A percentile compares a stretch with the other conserved stretches of the same genome.
These are phyloP conservation scores for Dendronephthya gigantea DNA, from an alignment of 64 coral and sea anemone species.

Conservation along the genomic window DNA sequence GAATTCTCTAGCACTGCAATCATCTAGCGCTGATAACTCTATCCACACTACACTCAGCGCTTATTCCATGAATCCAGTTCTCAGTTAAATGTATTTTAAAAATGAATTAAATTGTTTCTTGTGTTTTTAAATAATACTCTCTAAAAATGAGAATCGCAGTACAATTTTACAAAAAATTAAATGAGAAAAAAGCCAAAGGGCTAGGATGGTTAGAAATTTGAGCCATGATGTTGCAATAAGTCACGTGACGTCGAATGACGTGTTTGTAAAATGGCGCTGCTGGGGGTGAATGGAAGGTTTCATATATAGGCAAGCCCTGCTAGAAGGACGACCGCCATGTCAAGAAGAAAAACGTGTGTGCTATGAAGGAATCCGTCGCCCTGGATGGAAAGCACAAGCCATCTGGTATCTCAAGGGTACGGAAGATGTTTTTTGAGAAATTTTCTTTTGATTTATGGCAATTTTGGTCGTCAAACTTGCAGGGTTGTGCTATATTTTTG, in stretches of 20 bases:
- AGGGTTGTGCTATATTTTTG: constrained; percentile 61
- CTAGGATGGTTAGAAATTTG: neutral
- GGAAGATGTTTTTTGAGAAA: constrained; percentile 63
- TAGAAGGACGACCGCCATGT: neutral
- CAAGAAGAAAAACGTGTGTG: constrained; percentile 40
- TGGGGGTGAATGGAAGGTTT: constrained; percentile 17
- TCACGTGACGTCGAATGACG: constrained; percentile 1
- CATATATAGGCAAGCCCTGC: constrained; percentile 18
- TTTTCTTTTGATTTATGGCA: constrained; percentile 34
- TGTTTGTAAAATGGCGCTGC: neutral
- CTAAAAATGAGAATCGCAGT: neutral
- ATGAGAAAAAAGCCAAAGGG: neutral
- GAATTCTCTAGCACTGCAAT: too few relatives aligned
- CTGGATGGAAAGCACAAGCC: constrained; percentile 99
- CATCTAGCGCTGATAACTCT: neutral
- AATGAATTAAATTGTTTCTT: neutral
- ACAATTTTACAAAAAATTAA: neutral
- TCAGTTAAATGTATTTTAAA: neutral
- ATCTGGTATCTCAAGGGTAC: constrained; percentile 99
- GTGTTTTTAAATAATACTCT: neutral
- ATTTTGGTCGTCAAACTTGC: constrained; percentile 55
- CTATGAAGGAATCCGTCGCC: constrained; percentile 68
- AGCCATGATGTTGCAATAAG: neutral
- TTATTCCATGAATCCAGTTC: neutral
- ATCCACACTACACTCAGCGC: neutral